Evolutionary conservation across 2,113 vertebrate genomes (phyloP).

Genomic region (Puma concolor): DNA sequence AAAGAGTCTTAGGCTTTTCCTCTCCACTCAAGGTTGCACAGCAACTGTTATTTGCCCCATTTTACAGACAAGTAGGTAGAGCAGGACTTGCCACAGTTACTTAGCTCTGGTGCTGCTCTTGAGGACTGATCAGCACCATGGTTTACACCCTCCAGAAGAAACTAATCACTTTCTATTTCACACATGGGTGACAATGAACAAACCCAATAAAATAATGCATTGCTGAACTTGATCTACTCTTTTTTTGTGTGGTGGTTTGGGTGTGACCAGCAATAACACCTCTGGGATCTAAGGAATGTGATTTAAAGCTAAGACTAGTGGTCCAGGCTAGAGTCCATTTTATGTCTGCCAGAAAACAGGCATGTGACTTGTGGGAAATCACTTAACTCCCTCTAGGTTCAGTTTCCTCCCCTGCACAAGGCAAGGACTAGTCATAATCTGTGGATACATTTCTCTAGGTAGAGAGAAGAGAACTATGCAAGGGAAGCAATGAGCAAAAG

Average conservation of each 20-base stretch:
- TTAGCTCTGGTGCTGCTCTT: neutral
- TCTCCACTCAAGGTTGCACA: neutral
- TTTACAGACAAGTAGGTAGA: neutral
- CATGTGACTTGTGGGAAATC: neutral
- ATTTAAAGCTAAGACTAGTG: neutral
- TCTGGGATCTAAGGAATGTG: neutral
- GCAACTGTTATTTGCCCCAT: neutral
- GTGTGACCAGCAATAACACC: neutral
- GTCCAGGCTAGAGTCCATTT: rapidly evolving
- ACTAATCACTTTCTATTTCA: neutral
- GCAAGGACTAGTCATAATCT: neutral
- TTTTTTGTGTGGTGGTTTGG: neutral
- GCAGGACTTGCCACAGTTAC: neutral
- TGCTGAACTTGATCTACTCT: neutral
- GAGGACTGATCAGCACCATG: neutral
- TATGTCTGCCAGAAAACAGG: neutral
- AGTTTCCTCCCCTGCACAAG: neutral
- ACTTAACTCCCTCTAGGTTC: neutral
- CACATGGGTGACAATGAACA: neutral
- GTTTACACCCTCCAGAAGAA: neutral
- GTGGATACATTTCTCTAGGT: neutral
- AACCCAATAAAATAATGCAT: neutral
- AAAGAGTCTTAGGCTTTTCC: neutral
- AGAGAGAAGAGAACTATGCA: neutral
- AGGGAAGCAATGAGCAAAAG: neutral